Base-by-base conservation (phyloP, 2,113 vertebrate genomes). In the Speoplatyrhinus poulsoni region DNA sequence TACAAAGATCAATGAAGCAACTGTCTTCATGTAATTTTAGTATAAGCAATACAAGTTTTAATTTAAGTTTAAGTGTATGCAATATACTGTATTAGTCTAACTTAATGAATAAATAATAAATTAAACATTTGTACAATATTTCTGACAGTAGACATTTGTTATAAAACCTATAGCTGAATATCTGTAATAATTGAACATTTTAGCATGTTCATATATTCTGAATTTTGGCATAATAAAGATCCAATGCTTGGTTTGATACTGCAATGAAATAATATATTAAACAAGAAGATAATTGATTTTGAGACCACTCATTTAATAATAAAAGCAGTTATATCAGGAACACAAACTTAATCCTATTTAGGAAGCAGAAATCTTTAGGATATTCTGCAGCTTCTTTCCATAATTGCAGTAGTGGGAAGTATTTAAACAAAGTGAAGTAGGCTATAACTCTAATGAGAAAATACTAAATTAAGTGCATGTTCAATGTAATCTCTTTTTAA, bases 391-490 rank as follows among this genome's bases (percentile, higher is more conserved):
- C 84, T 83, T 87, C 90, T 92, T 91, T 92, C 84, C 85, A 91
- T 90, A 91, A 91, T 81, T 89, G 89, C 82, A 87, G 79, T 90
- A 84, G 83, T 76, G 84, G 91, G 90, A 92, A 92, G 91, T 91
- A 88, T 92, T 92, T 91, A 91, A 86, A 89, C 90, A 87, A 88
- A 84, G 85, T 83, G 76, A 91, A 92, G 86, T 89, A 57, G 32
- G 9, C 11, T 57, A 86, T 90, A 87, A 86, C 87, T 90, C 86
- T 93, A 93, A 93, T 93, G 91, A 92, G 91, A 91, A 90, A 87
- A 92, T 89, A 90, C 90, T 91, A 93, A 91, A 93, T 92, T 85
- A 80, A 89, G 85, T 90, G 90, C 91, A 91, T 91, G 89, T 92
- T 93, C 92, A 89, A 93, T 92, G 89, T 89, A 85, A 89, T 92